These are phyloP conservation scores for Gastrophryne carolinensis DNA, from an alignment of 2,797 vertebrate genomes.

Conservation along the genomic window DNA sequence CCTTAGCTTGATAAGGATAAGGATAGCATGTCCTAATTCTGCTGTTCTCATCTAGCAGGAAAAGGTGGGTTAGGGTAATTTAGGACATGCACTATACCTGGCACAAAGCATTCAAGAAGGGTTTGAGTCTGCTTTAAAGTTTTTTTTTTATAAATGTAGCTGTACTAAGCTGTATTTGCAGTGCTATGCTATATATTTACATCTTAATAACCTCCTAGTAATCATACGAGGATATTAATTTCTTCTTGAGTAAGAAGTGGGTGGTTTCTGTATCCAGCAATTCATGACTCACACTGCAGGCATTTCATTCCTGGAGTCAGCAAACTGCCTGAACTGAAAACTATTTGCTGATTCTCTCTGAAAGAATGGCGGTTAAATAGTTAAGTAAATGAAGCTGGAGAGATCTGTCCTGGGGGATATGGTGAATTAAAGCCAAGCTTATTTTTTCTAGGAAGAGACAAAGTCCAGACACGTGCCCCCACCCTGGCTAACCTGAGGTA, in stretches of 20 bases:
- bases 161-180: background rate
- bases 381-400: conserved; percentile 39
- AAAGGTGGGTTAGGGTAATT: too few species aligned
- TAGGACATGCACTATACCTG: too few species aligned
- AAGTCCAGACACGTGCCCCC: conserved; percentile 44
- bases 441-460: conserved; percentile 47
- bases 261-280: background rate
- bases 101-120: too few species aligned
- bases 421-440: conserved; percentile 34
- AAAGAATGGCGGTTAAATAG: background rate
- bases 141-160: too few species aligned
- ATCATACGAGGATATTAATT: background rate
- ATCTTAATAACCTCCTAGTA: background rate
- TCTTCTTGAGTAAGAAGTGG: background rate
- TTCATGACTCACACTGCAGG: background rate
- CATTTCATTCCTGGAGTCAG: background rate
- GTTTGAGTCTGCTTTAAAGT: too few species aligned
- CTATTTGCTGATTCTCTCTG: background rate
- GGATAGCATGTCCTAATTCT: too few species aligned
- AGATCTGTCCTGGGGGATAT: background rate
- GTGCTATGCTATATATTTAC: background rate
- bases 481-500: conserved; percentile 26
- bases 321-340: background rate
- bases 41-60: too few species aligned
- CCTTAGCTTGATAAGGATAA: too few species aligned